Base-by-base conservation (phyloP, 2,888 invertebrate species). In the Drosophila pegasa region DNA sequence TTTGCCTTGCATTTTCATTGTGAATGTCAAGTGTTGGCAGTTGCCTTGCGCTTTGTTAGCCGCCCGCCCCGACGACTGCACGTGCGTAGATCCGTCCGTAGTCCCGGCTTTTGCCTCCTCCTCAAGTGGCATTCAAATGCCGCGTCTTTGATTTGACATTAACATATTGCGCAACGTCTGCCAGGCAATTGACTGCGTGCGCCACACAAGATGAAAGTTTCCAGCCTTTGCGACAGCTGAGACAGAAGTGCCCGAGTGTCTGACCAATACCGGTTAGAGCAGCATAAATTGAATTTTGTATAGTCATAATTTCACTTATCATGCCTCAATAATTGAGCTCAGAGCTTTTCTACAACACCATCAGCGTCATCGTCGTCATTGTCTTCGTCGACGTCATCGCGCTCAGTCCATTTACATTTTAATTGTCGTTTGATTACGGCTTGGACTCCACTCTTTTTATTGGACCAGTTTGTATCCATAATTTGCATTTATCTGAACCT, bases 21-120 rank as follows among this genome's bases (percentile, higher is more conserved):
- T 80, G 88, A 86, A 86, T 86, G 88, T 86, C 88, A 86, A 86
- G 85, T 78, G 85, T 75, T 83, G 76, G 69, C 76, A 79, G 75
- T 68, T 73, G 80, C 73, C 77, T 74, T 73, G 79, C 70, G 79
- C 70, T 81, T 86, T 86, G 87, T 74, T 74, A 63, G 65, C 68
- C 61, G 12, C 51, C 25, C 25, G 20, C 31, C n/a, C n/a, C n/a
- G n/a, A 20, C 50, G 54, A 41, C 58, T 43, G 60, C 65, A 73
- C 67, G 60, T 68, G 75, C 64, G n/a, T 10, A 35, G 18, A 35
- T 62, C 52, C 45, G 50, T n/a, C 25, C 22, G 43, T 56, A 54
- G 61, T 62, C 61, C 51, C 62, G 50, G 52, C 81, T 61, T 64
- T 74, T 79, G 87, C 79, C 81, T 65, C 79, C 81, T 65, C 75